Evolutionary conservation across 2,888 invertebrate species (phyloP).

Genomic region (Rhodophaea formosa): DNA sequence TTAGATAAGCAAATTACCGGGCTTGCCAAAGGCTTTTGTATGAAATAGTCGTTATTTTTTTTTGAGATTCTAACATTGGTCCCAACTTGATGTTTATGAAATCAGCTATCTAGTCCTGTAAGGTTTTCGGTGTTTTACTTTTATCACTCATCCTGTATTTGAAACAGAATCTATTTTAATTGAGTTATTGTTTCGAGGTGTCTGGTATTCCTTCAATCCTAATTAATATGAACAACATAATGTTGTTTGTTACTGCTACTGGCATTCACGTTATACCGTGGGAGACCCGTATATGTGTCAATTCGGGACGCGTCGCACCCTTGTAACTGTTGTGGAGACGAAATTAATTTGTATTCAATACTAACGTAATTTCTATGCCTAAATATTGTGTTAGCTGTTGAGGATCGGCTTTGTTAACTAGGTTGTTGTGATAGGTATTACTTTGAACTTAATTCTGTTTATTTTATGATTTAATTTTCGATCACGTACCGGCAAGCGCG

Average conservation of each 20-base stretch:
- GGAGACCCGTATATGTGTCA: not conserved
- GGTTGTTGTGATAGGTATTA: not conserved
- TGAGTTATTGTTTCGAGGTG: not conserved
- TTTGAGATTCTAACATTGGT: too few relatives aligned
- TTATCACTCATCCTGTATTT: too few relatives aligned
- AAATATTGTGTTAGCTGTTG: not conserved
- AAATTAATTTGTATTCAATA: constrained; percentile 1
- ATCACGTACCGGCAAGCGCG: too few relatives aligned
- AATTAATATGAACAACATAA: not conserved
- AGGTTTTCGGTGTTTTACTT: too few relatives aligned
- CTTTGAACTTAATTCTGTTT: not conserved
- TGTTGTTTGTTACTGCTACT: not conserved
- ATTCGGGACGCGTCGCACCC: not conserved
- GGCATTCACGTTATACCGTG: not conserved
- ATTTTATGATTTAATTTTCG: too few relatives aligned
- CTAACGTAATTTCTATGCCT: not conserved
- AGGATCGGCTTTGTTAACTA: not conserved
- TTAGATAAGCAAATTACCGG: too few relatives aligned
- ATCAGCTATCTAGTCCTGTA: too few relatives aligned
- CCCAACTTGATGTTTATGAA: too few relatives aligned
- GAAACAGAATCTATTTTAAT: too few relatives aligned
- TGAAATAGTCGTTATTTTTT: too few relatives aligned
- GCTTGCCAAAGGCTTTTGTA: too few relatives aligned
- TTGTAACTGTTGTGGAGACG: not conserved
- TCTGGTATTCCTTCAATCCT: not conserved